These are phyloP conservation scores for Pegoplata infirma DNA, from an alignment of 2,888 invertebrate genomes.

Conservation along the genomic window DNA sequence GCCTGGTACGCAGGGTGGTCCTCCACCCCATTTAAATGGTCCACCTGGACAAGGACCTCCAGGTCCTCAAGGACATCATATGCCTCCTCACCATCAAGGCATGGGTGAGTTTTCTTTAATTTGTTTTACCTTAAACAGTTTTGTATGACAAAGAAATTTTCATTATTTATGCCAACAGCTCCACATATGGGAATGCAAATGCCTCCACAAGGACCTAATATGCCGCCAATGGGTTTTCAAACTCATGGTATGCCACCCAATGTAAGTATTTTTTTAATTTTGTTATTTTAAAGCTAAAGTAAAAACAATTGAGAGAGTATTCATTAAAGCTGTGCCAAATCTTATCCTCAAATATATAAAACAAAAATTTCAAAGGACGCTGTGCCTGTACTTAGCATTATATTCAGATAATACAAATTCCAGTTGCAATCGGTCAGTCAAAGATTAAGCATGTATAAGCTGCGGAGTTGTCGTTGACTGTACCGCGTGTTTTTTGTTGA, in stretches of 20 bases:
- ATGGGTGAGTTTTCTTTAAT: slow-evolving; percentile 74
- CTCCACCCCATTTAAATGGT: slow-evolving; percentile 78
- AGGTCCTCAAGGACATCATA: slow-evolving; percentile 81
- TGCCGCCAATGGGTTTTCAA: slow-evolving; percentile 80
- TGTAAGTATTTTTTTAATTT: slow-evolving; percentile 70
- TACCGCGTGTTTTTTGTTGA: too few species aligned
- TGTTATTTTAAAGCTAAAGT: too few species aligned
- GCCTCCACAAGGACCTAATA: slow-evolving; percentile 78
- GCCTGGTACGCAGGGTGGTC: slow-evolving; percentile 78
- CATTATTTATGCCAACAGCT: too few species aligned
- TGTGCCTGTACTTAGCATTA: too few species aligned
- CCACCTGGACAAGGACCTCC: slow-evolving; percentile 69
- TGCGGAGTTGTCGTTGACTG: too few species aligned
- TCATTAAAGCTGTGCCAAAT: too few species aligned
- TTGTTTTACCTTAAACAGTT: not conserved
- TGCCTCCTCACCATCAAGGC: slow-evolving; percentile 79
- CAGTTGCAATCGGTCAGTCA: too few species aligned
- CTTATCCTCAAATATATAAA: too few species aligned
- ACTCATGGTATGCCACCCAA: slow-evolving; percentile 82
- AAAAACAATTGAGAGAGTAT: too few species aligned
- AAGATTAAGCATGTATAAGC: too few species aligned
- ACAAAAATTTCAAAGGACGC: too few species aligned
- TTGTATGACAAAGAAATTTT: not conserved
- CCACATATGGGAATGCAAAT: slow-evolving; percentile 78
- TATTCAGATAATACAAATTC: too few species aligned